Evolutionary conservation across 2,888 invertebrate species (phyloP).

Genomic region (Napeogenes inachia): DNA sequence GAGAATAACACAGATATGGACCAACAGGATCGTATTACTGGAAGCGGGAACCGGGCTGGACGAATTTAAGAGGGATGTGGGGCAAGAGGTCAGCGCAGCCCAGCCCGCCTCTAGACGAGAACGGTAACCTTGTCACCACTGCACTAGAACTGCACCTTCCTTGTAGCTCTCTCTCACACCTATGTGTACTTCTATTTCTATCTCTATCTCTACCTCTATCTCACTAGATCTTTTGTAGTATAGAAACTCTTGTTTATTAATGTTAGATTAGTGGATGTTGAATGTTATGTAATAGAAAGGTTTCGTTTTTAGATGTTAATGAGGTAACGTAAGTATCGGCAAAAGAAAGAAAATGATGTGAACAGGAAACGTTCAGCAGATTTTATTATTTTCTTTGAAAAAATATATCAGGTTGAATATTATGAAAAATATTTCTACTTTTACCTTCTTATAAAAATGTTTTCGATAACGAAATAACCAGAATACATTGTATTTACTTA

Average conservation of each 20-base stretch:
- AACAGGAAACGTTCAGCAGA: no score
- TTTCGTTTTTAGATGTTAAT: no score
- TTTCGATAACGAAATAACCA: no score
- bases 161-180: conserved; percentile 11
- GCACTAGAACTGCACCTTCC: conserved; percentile 21
- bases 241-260: conserved; percentile 10
- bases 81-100: conserved; percentile 80
- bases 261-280: background rate
- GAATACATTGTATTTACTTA: no score
- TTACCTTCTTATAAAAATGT: no score
- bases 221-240: conserved; percentile 1
- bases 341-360: no score
- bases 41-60: conserved; percentile 87
- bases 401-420: no score
- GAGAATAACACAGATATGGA: conserved; percentile 3
- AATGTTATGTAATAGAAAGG: no score
- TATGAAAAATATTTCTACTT: no score
- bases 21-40: conserved; percentile 83
- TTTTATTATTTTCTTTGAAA: no score
- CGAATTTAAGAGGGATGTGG: conserved; percentile 88
- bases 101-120: conserved; percentile 46
- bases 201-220: background rate
- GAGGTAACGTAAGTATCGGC: no score
- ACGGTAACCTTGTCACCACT: conserved; percentile 49
- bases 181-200: background rate